Evolutionary conservation across 2,113 vertebrate genomes (phyloP).

Genomic region (Ivindomyrus marchei): DNA sequence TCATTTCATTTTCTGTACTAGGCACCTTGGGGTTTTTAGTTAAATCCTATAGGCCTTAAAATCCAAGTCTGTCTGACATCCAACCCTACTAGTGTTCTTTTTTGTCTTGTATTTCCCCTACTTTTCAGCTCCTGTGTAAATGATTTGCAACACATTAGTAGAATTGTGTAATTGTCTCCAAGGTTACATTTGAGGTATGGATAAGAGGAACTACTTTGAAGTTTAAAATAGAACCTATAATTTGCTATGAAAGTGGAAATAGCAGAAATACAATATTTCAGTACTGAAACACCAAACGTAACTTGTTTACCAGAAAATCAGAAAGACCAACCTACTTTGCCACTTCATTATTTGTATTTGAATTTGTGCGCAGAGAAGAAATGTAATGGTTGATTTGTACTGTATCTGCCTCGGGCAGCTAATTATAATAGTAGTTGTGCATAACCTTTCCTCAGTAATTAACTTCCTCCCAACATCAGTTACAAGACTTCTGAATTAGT

Average conservation of each 20-base stretch:
- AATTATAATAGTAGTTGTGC: neutral
- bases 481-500: neutral
- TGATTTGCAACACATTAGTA: neutral
- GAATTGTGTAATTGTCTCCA: neutral
- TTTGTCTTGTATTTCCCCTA: neutral
- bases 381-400: neutral
- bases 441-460: neutral
- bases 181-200: neutral
- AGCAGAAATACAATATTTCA: neutral
- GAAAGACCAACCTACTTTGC: neutral
- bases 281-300: no score
- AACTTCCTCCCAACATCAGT: constrained; percentile 1
- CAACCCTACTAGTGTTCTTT: neutral
- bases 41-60: neutral
- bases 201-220: neutral
- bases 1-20: neutral
- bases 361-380: neutral
- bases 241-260: neutral
- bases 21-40: neutral
- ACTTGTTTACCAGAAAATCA: neutral
- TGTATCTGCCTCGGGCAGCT: neutral
- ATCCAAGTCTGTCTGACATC: neutral
- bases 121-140: neutral
- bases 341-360: neutral
- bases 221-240: neutral